These are phyloP conservation scores for Calyptommatus sinebrachiatus DNA, from an alignment of 2,113 vertebrate species.

Conservation along the genomic window DNA sequence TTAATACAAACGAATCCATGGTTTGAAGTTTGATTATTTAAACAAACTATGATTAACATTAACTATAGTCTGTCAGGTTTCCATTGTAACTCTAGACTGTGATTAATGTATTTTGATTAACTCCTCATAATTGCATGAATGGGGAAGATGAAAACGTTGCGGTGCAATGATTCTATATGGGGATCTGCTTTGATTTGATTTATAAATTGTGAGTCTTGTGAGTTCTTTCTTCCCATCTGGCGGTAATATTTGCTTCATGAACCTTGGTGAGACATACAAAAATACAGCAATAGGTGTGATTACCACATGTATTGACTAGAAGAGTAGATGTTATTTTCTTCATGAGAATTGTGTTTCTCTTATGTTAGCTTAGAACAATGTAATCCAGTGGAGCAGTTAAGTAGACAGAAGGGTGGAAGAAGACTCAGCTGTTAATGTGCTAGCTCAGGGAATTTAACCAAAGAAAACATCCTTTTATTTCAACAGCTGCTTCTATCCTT, in stretches of 20 bases:
- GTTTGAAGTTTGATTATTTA: neutral
- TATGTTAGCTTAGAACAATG: neutral
- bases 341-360: neutral
- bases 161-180: neutral
- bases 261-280: neutral
- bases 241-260: neutral
- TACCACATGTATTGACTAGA: conserved; percentile 1
- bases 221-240: neutral
- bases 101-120: neutral
- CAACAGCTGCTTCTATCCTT: conserved; percentile 55
- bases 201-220: neutral
- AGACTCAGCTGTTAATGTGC: conserved; percentile 52
- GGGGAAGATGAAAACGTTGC: neutral
- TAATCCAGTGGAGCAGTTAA: conserved; percentile 8
- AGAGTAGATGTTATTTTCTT: conserved; percentile 30
- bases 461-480: conserved; percentile 49
- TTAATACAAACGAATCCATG: neutral
- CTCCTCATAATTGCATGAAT: no score
- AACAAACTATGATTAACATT: neutral
- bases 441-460: conserved; percentile 44
- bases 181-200: neutral
- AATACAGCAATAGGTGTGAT: neutral
- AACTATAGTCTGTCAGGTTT: neutral
- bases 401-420: conserved; percentile 34
- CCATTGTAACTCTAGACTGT: neutral